Evolutionary conservation across 35 echinoderm and acorn worm genomes (phyloP).

Genomic region (Apostichopus californicus): DNA sequence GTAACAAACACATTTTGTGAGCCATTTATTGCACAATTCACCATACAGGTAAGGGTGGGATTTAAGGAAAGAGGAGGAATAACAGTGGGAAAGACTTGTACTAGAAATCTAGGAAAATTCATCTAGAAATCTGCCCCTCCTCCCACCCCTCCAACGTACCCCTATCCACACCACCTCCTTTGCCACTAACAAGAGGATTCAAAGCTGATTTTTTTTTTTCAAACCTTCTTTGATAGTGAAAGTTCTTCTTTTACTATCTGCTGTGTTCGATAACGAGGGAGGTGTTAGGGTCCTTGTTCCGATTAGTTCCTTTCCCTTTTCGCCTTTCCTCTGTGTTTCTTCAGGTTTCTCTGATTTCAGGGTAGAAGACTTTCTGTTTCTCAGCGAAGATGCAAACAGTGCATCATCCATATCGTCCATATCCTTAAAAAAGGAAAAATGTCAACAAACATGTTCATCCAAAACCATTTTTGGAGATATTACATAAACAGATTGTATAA

Average conservation of each 20-base stretch:
- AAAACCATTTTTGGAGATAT: too few relatives aligned
- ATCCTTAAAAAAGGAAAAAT: constrained; percentile 47
- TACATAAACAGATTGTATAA: too few relatives aligned
- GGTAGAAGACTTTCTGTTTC: constrained; percentile 49
- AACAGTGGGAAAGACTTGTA: too few relatives aligned
- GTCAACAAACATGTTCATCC: too few relatives aligned
- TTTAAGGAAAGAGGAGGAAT: too few relatives aligned
- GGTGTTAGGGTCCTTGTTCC: constrained; percentile 32
- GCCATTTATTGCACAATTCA: too few relatives aligned
- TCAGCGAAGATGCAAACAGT: constrained; percentile 75
- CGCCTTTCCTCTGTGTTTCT: background rate
- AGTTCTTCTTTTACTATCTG: constrained; percentile 11
- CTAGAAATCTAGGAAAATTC: too few relatives aligned
- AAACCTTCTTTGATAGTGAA: constrained; percentile 46
- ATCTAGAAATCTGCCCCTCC: too few relatives aligned
- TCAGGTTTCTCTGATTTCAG: constrained; percentile 25
- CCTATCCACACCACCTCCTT: background rate
- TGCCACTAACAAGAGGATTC: background rate
- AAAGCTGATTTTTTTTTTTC: background rate
- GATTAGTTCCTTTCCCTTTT: background rate
- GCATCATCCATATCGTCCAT: constrained; percentile 96
- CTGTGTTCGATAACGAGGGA: constrained; percentile 2
- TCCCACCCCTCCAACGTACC: too few relatives aligned
- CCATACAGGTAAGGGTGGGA: too few relatives aligned
- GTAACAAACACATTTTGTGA: too few relatives aligned